Conservation (phyloP, 1,140 invertebrate species). For the Triops longicaudatus region DNA sequence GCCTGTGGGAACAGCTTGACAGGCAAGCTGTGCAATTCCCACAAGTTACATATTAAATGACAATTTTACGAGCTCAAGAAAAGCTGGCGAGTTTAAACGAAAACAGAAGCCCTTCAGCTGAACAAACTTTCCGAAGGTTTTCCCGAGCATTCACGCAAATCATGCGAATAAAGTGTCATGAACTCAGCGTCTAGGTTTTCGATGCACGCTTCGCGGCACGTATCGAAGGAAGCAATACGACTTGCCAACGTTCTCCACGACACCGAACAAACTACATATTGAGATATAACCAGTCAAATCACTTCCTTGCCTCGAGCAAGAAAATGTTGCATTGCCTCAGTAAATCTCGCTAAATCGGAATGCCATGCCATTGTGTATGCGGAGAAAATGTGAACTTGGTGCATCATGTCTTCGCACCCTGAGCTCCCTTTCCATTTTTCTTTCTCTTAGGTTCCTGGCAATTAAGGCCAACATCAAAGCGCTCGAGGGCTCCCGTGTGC, state of each 20-base stretch:
- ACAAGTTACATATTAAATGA: neutral
- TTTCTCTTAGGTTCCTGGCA: neutral
- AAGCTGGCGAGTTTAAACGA: neutral
- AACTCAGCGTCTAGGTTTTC: neutral
- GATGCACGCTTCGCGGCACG: neutral
- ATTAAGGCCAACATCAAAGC: neutral
- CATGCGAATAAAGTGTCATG: neutral
- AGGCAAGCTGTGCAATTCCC: conserved; percentile 1
- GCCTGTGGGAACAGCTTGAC: neutral
- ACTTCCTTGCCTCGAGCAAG: no score
- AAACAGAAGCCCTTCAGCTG: neutral
- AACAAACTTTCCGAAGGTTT: neutral
- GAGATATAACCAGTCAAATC: no score
- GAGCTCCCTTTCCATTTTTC: neutral
- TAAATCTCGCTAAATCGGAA: no score
- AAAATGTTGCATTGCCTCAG: no score
- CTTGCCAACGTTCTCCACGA: no score
- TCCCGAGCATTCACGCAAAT: neutral
- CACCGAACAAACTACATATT: no score
- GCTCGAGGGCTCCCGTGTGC: neutral
- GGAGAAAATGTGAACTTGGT: neutral
- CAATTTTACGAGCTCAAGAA: neutral
- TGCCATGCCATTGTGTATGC: neutral
- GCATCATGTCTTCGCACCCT: neutral
- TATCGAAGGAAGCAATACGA: no score